These are phyloP conservation scores for Aleiodes leptofemur DNA, from an alignment of 2,888 invertebrate species.

Conservation along the genomic window DNA sequence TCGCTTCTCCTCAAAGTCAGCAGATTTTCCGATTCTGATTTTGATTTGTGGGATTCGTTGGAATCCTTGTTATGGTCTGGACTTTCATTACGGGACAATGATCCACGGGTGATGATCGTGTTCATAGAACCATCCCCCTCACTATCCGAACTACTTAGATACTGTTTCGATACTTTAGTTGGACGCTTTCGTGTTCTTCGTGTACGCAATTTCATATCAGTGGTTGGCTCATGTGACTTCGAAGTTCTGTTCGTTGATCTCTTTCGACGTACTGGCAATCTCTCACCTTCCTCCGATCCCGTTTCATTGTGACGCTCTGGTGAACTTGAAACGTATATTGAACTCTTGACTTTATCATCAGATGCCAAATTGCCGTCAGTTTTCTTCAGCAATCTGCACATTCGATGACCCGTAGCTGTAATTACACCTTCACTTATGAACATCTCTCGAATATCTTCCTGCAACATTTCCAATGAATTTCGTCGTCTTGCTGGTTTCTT, in stretches of 20 bases:
- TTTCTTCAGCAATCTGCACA: conserved; percentile 80
- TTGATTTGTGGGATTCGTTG: conserved; percentile 33
- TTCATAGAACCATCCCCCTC: conserved; percentile 63
- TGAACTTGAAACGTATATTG: conserved; percentile 42
- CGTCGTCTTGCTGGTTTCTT: conserved; percentile 60
- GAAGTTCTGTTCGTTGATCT: conserved; percentile 43
- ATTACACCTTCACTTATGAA: conserved; percentile 81
- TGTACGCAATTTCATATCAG: conserved; percentile 39
- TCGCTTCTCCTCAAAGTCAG: conserved; percentile 59
- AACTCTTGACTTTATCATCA: conserved; percentile 40
- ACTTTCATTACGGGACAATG: background rate
- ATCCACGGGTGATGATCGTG: conserved; percentile 46
- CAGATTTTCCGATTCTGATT: conserved; percentile 49
- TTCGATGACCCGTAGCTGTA: conserved; percentile 80
- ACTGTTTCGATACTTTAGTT: conserved; percentile 53
- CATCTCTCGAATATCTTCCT: conserved; percentile 84
- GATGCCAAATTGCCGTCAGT: conserved; percentile 61
- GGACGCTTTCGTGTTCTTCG: conserved; percentile 33
- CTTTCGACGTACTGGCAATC: background rate
- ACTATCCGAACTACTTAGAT: conserved; percentile 61
- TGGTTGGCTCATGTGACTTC: conserved; percentile 18
- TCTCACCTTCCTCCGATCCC: conserved; percentile 48
- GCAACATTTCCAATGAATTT: conserved; percentile 80
- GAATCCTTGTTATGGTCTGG: conserved; percentile 30
- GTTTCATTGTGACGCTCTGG: conserved; percentile 44